phyloP scores from a whole-genome alignment of 1,140 invertebrate genomes.

The Listronotus oregonensis region DNA sequence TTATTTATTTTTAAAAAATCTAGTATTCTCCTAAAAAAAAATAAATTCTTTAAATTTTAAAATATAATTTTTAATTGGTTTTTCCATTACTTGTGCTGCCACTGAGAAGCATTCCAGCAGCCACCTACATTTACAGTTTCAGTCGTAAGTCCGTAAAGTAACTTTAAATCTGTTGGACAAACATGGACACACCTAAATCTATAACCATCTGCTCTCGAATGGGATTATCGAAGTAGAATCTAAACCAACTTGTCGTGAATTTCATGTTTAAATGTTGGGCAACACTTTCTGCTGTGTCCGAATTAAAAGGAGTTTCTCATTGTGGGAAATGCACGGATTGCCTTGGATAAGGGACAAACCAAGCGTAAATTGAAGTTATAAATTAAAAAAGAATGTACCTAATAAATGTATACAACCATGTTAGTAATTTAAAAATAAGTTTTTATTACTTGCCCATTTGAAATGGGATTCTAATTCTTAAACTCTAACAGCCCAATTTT shows the following conservation, averaged over 20 bases:
- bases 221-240: constrained; percentile 53
- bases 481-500: no score
- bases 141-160: constrained; percentile 39
- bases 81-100: neutral
- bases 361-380: constrained; percentile 7
- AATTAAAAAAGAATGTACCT: neutral
- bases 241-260: constrained; percentile 50
- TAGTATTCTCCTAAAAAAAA: no score
- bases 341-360: constrained; percentile 25
- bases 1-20: no score
- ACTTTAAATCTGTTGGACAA: constrained; percentile 56
- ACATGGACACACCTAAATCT: constrained; percentile 57
- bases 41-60: no score
- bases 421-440: no score
- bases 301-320: constrained; percentile 41
- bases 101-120: constrained; percentile 18
- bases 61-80: no score
- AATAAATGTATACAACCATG: no score
- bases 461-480: no score
- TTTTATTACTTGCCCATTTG: no score
- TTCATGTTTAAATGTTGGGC: constrained; percentile 48
- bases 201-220: constrained; percentile 52
- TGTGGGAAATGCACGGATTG: constrained; percentile 30
- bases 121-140: constrained; percentile 34
- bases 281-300: constrained; percentile 36